Percentiles rank a stretch among this genome's conserved stretches.
phyloP scores from a whole-genome alignment of 1,140 invertebrate genomes.

The Yoshiicerus persimilis region DNA sequence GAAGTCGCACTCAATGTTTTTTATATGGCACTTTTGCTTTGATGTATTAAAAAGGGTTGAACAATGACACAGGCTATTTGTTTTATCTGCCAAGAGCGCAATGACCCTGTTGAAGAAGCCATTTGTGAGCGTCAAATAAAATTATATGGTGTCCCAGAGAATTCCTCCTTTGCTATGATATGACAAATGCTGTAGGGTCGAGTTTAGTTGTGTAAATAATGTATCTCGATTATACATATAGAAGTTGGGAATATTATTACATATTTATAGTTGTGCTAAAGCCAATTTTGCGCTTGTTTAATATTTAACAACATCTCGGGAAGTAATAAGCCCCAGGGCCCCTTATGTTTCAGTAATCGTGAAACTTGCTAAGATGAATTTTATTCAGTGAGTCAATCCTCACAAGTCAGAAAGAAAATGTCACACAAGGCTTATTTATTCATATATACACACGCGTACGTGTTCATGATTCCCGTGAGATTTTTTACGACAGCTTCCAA shows the following conservation, averaged over 20 bases:
- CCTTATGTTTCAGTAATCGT: neutral
- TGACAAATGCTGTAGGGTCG: neutral
- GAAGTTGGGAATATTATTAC: neutral
- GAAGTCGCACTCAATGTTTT: too few relatives aligned
- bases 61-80: too few relatives aligned
- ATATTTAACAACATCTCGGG: neutral
- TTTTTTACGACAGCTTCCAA: neutral
- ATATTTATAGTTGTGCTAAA: neutral
- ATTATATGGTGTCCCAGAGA: neutral
- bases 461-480: conserved; percentile 6
- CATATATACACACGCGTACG: neutral
- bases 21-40: too few relatives aligned
- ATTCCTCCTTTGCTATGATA: neutral
- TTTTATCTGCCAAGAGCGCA: too few relatives aligned
- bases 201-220: neutral
- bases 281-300: neutral
- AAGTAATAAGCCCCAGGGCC: neutral
- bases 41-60: too few relatives aligned
- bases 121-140: neutral
- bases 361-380: neutral
- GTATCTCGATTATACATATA: neutral
- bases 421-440: neutral
- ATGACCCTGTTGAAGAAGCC: neutral
- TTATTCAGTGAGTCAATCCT: neutral
- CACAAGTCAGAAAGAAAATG: neutral